Conservation (phyloP, 2,797 vertebrate species). For the Diglossa cyanea region DNA sequence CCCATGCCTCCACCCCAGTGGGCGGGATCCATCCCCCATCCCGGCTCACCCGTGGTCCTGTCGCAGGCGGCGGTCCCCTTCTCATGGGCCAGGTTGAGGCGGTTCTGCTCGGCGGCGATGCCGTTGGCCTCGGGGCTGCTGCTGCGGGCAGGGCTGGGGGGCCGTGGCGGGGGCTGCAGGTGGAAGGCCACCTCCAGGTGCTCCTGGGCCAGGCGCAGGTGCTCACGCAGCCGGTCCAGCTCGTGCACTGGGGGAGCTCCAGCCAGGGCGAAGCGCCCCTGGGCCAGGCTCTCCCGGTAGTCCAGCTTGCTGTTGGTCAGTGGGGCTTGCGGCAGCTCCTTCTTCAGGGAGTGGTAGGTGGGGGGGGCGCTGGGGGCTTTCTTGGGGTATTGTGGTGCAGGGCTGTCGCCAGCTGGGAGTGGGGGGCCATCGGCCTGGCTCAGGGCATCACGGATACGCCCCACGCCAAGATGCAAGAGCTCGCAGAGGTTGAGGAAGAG, state of each 20-base stretch:
- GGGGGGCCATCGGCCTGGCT: neutral
- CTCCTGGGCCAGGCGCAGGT: constrained; percentile 86
- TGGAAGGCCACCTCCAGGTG: constrained; percentile 87
- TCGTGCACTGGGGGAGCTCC: constrained; percentile 72
- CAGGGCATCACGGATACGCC: constrained; percentile 81
- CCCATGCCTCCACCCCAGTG: accelerated
- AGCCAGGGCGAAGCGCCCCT: constrained; percentile 65
- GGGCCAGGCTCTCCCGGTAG: constrained; percentile 70
- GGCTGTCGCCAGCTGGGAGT: neutral
- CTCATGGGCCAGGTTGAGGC: constrained; percentile 87
- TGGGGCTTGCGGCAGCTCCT: constrained; percentile 62
- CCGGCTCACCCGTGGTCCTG: constrained; percentile 60
- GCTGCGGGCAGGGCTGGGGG: constrained; percentile 78
- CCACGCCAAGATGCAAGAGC: constrained; percentile 82
- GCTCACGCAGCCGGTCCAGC: constrained; percentile 81
- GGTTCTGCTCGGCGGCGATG: constrained; percentile 85
- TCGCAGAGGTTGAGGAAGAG: constrained; percentile 84
- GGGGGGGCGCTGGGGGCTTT: constrained; percentile 80
- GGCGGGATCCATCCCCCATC: accelerated
- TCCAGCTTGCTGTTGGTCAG: constrained; percentile 64
- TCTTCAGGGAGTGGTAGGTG: constrained; percentile 82
- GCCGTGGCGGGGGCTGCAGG: constrained; percentile 55
- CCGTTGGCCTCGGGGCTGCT: constrained; percentile 85
- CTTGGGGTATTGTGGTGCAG: constrained; percentile 61
- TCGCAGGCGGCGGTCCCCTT: constrained; percentile 78